Evolutionary conservation across 2,113 vertebrate genomes (phyloP), one percentile per base, ranked within the genome.

Genomic region (Amblyornis subalaris): DNA sequence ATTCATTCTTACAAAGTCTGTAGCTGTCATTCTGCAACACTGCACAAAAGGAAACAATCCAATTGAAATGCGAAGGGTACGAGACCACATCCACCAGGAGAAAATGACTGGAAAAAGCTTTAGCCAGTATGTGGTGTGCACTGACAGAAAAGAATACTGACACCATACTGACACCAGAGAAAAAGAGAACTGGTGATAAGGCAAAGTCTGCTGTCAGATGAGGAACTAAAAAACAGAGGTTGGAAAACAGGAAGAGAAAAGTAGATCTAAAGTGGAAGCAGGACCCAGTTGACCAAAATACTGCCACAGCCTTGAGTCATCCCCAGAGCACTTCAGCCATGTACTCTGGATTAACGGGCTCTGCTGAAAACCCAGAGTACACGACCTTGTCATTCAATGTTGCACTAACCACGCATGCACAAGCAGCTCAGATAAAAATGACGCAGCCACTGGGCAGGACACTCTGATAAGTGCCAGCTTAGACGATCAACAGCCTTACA

Each of bases 101-200:
- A 61, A 86, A 47, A 33, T 26, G 28, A 38, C 1, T 50, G 23
- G 29, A 62, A 90, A 86, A 89, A 42, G 7, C 38, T 84, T 67
- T 17, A 38, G 25, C 14, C 54, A 70, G 33, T 6, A 44, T 8
- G 44, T 35, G 11, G 26, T 1, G 1, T 70, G 40, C 31, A n/a
- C 23, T 5, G 38, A 48, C 70, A 95, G 8, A 61, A 66, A 44
- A 1, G 12, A 45, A 33, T 4, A 71, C 2, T 33, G 66, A 78
- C 19, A 75, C 2, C 0, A 33, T 4, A 71, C 2, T 33, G 66
- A 78, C 19, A 75, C 2, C 0, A 65, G 7, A 35, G 9, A 47
- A 62, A 54, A 88, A 80, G 1, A 35, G 29, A 90, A 24, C 0
- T 54, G 51, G 29, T 74, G 26, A 31, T 42, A 58, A 84, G 42